These are phyloP conservation scores for Anthonomus grandis DNA, from an alignment of 1,140 invertebrate species.

Conservation along the genomic window DNA sequence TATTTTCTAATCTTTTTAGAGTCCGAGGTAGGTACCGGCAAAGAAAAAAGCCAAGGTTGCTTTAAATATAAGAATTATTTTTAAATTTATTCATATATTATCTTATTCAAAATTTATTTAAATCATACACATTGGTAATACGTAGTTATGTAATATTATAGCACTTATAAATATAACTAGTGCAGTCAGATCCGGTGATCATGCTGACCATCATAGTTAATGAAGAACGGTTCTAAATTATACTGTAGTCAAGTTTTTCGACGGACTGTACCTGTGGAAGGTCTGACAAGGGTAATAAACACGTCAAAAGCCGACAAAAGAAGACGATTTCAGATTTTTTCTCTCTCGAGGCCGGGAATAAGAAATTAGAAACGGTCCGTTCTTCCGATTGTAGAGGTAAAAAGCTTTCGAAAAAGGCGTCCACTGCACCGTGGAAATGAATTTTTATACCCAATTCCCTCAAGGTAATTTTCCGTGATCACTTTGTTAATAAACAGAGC, in stretches of 20 bases:
- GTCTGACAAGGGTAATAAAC: constrained; percentile 19
- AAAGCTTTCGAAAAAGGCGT: constrained; percentile 22
- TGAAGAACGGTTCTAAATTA: no score
- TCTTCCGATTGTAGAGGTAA: constrained; percentile 20
- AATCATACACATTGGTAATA: no score
- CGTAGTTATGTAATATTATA: no score
- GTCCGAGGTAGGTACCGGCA: not conserved
- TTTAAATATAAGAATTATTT: no score
- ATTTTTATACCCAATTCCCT: constrained; percentile 18
- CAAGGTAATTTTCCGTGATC: constrained; percentile 20
- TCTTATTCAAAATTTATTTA: no score
- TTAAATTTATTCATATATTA: no score
- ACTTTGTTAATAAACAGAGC: no score
- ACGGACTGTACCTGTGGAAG: constrained; percentile 8
- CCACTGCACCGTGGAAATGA: constrained; percentile 20
- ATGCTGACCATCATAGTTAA: no score
- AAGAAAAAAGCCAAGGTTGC: no score
- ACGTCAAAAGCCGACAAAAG: constrained; percentile 25
- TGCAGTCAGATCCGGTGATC: no score
- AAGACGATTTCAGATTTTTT: constrained; percentile 19
- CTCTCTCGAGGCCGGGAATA: constrained; percentile 19
- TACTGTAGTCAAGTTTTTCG: not conserved
- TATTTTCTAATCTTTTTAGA: no score
- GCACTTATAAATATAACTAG: no score
- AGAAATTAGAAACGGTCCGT: constrained; percentile 20